phyloP scores from a whole-genome alignment of 2,888 invertebrate genomes.

The Eutolmus rufibarbis region DNA sequence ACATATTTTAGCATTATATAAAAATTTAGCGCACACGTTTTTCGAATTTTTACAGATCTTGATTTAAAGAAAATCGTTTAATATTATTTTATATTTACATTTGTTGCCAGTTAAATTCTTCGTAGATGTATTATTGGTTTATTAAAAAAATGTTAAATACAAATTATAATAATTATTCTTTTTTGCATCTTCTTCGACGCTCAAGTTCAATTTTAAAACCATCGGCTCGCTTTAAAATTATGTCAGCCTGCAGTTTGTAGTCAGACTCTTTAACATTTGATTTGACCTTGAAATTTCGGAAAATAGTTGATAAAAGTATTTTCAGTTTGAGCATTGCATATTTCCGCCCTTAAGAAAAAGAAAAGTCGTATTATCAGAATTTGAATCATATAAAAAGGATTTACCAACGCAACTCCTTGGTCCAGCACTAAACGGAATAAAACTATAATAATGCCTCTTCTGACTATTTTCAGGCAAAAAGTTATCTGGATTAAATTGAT shows the following conservation, averaged over 20 bases:
- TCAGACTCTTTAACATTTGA: slow-evolving; percentile 72
- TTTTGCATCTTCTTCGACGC: slow-evolving; percentile 62
- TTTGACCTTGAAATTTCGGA: slow-evolving; percentile 72
- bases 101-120: too few species aligned
- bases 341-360: slow-evolving; percentile 68
- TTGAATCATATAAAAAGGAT: not conserved
- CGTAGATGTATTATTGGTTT: too few species aligned
- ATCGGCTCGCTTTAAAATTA: slow-evolving; percentile 76
- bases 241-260: slow-evolving; percentile 74
- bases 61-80: too few species aligned
- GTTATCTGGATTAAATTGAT: slow-evolving; percentile 79
- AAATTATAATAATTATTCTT: not conserved
- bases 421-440: slow-evolving; percentile 82
- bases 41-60: too few species aligned
- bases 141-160: too few species aligned
- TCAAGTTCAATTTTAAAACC: slow-evolving; percentile 75
- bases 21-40: too few species aligned
- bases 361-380: not conserved
- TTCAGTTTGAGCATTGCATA: slow-evolving; percentile 82
- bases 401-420: slow-evolving; percentile 77
- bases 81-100: too few species aligned
- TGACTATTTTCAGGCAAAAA: slow-evolving; percentile 79
- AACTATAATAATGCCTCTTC: slow-evolving; percentile 80
- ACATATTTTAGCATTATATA: too few species aligned
- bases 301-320: slow-evolving; percentile 74